Percentiles rank a stretch among this genome's conserved stretches.
Conservation (phyloP, 2,888 invertebrate species). For the Scaeva pyrastri region DNA sequence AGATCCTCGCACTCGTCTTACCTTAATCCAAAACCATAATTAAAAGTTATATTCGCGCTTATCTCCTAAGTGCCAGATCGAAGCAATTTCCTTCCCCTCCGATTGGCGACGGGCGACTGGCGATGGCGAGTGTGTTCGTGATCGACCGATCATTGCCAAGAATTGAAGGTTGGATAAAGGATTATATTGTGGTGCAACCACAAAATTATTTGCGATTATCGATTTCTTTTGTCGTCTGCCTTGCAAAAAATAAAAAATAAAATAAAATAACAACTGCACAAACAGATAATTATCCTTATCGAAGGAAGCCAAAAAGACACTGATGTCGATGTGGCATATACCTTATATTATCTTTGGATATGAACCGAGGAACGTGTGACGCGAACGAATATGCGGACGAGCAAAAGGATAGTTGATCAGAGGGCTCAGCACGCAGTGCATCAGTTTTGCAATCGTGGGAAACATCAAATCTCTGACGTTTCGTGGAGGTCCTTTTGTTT, state of each 20-base stretch:
- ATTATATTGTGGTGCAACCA: constrained; percentile 22
- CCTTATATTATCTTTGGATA: neutral
- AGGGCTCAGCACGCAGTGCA: neutral
- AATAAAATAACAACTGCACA: constrained; percentile 47
- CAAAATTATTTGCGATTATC: constrained; percentile 74
- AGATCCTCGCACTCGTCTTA: constrained; percentile 32
- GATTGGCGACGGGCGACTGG: neutral
- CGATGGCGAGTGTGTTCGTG: constrained; percentile 58
- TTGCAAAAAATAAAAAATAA: constrained; percentile 5
- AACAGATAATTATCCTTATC: constrained; percentile 72
- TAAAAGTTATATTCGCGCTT: constrained; percentile 74
- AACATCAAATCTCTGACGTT: constrained; percentile 69
- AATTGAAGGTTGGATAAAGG: constrained; percentile 3
- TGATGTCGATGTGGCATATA: neutral
- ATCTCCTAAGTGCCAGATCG: constrained; percentile 71
- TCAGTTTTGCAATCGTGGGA: constrained; percentile 65
- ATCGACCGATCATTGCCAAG: constrained; percentile 53
- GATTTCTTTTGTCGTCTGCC: constrained; percentile 73
- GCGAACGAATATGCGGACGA: neutral
- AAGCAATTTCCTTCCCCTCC: constrained; percentile 54
- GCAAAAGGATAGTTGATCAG: too few relatives aligned
- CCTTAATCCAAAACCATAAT: constrained; percentile 57
- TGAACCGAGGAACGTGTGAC: neutral
- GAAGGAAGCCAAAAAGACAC: constrained; percentile 38
- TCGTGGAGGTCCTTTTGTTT: constrained; percentile 72